These are phyloP conservation scores for Taenioides sp. DNA, from an alignment of 2,797 vertebrate species.

Conservation along the genomic window DNA sequence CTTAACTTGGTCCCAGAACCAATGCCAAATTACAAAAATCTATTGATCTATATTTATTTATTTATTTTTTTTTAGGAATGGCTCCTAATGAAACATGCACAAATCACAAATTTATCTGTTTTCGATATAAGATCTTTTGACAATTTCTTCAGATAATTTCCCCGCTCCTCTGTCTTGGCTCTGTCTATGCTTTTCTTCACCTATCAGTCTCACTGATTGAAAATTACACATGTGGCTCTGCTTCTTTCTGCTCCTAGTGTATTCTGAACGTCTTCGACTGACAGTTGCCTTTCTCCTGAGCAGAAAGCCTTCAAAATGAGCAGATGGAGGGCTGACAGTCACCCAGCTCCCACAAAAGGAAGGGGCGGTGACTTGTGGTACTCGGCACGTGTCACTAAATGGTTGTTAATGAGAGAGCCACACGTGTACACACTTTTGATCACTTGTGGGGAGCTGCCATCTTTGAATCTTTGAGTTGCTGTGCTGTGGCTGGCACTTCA, in stretches of 20 bases:
- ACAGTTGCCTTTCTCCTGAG: constrained; percentile 54
- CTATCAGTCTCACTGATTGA: constrained; percentile 38
- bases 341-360: constrained; percentile 47
- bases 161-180: constrained; percentile 5
- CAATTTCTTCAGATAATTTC: background rate
- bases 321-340: constrained; percentile 66
- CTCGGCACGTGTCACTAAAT: constrained; percentile 52
- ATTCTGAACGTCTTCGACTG: constrained; percentile 45
- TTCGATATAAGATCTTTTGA: background rate
- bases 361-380: constrained; percentile 37
- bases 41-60: too few species aligned
- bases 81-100: background rate
- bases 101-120: background rate
- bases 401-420: constrained; percentile 38
- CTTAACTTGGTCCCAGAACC: background rate
- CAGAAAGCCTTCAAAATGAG: constrained; percentile 49
- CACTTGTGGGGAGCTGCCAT: constrained; percentile 12
- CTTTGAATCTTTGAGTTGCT: background rate
- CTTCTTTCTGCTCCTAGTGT: constrained; percentile 28
- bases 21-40: background rate
- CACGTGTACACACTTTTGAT: constrained; percentile 37
- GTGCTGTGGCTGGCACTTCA: background rate
- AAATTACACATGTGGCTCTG: constrained; percentile 50
- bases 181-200: constrained; percentile 39
- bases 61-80: background rate